Base-by-base conservation (phyloP, 2,888 invertebrate species). In the Callinectes sapidus region DNA sequence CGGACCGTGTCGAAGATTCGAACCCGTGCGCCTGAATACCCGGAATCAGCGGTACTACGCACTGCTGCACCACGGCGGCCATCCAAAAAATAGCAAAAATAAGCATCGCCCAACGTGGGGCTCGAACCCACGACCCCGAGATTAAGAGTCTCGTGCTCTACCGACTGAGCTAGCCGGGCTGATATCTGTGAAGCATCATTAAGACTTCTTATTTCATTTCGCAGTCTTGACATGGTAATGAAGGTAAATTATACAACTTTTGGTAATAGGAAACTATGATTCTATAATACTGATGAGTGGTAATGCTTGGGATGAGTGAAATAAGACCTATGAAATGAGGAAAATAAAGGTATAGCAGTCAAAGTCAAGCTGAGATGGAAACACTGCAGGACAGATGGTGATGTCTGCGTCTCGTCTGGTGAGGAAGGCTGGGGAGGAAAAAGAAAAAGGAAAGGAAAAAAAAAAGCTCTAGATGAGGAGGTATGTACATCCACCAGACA, bases 81-180 rank as follows among this genome's bases (percentile, higher is more conserved):
- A 5, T 48, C 48, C 48, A 48, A 48, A 48, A 48, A 48, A 48
- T 48, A 8, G 3, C 3, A 48, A 10, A 48, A 8, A 2, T 48
- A 8, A 2, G 10, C 10, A 0, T n/a, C 14, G 92, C 94, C 94
- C 94, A 93, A 93, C 94, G 92, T 93, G 94, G 94, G 94, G 94
- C 94, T 94, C 94, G 94, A 94, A 94, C 94, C 94, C 94, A 94
- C 94, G 94, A 94, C 94, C 93, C 94, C 92, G 94, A 94, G 94
- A 94, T 94, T 94, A 94, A 94, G 94, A 94, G 94, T 94, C 94
- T 93, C 94, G 92, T 94, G 94, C 94, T 94, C 94, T 94, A 94
- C 94, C 94, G 94, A 94, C 94, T 94, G 94, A 94, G 94, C 94
- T 94, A 94, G 94, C 94, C 94, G 93, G 94, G 94, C 94, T 86